A percentile compares a stretch with the other conserved stretches of the same genome.
Evolutionary conservation across 2,113 vertebrate species (phyloP).

Genomic region (Plotosus lineatus): DNA sequence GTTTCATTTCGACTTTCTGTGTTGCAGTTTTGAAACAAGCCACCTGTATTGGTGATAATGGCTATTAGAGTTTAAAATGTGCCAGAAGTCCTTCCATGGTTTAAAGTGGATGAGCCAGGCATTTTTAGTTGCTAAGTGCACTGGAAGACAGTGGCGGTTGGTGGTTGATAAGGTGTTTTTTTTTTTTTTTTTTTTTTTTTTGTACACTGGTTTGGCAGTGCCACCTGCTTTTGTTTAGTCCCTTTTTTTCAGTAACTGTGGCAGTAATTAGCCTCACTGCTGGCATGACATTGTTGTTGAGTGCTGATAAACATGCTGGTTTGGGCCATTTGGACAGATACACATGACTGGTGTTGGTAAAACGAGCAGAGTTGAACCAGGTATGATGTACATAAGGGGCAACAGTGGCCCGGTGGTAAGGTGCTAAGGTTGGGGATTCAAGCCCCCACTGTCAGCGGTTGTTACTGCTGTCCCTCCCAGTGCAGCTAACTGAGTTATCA

Average conservation of each 20-base stretch:
- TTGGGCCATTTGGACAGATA: conserved; percentile 68
- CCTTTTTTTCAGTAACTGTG: conserved; percentile 70
- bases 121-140: conserved; percentile 50
- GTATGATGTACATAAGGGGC: background rate
- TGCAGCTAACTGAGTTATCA: too few species aligned
- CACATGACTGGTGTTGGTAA: conserved; percentile 54
- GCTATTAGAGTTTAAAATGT: conserved; percentile 36
- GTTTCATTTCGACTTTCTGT: background rate
- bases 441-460: too few species aligned
- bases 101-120: conserved; percentile 48
- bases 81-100: conserved; percentile 48
- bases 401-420: too few species aligned
- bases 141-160: conserved; percentile 64
- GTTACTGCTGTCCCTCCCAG: too few species aligned
- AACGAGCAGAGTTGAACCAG: background rate
- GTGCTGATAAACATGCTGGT: conserved; percentile 69
- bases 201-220: conserved; percentile 51
- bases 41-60: conserved; percentile 46
- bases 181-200: conserved; percentile 30
- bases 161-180: conserved; percentile 63
- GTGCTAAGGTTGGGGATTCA: too few species aligned
- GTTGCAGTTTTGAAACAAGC: conserved; percentile 37
- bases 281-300: conserved; percentile 52
- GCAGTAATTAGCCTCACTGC: conserved; percentile 68
- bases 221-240: conserved; percentile 74